Conservation (phyloP, 92 coral and sea anemone species). For the Porites lobata region DNA sequence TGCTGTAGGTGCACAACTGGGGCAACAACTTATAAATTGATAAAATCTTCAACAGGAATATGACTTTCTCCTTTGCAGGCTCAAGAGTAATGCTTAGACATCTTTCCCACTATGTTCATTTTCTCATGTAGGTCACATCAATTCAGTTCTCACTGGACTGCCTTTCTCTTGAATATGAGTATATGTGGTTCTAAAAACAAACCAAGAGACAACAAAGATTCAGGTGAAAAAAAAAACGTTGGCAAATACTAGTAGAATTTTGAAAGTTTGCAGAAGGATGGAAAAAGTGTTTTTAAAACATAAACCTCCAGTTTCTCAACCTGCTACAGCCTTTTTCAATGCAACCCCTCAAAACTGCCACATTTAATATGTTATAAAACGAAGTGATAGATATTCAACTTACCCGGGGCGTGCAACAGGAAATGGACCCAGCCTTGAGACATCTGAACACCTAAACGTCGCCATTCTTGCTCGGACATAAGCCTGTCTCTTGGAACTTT, state of each 20-base stretch:
- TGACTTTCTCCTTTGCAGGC: background rate
- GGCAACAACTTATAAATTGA: background rate
- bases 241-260: background rate
- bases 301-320: no score
- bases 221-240: background rate
- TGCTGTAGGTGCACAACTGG: background rate
- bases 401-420: slow-evolving; percentile 87
- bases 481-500: slow-evolving; percentile 70
- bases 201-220: background rate
- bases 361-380: no score
- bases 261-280: no score
- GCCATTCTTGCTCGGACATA: slow-evolving; percentile 86
- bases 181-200: slow-evolving; percentile 80
- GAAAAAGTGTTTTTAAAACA: no score
- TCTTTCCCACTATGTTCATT: background rate
- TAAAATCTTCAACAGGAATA: background rate
- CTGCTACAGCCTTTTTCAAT: no score
- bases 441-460: slow-evolving; percentile 85
- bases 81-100: slow-evolving; percentile 2
- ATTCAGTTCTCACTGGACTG: slow-evolving; percentile 10
- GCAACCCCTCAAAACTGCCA: no score
- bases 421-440: slow-evolving; percentile 91
- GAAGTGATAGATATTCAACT: background rate
- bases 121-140: background rate
- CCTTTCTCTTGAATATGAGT: slow-evolving; percentile 84